phyloP scores from a whole-genome alignment of 2,113 vertebrate species.

The Strix uralensis region DNA sequence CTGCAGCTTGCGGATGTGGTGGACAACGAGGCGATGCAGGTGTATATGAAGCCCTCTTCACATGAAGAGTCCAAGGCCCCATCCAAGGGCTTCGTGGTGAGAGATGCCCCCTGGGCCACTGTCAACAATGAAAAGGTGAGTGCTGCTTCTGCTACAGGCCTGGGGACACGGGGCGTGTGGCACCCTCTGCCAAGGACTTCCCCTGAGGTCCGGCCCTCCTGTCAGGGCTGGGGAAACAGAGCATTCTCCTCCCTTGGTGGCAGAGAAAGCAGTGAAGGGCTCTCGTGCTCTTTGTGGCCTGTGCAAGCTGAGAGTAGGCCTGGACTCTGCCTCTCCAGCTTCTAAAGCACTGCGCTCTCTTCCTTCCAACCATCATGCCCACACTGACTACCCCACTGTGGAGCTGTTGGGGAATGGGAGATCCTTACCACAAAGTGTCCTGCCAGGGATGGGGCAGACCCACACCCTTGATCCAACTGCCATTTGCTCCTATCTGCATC shows the following conservation, averaged over 20 bases:
- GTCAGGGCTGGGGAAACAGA: background rate
- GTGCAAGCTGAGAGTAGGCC: background rate
- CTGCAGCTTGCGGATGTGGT: constrained; percentile 89
- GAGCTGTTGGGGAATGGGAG: background rate
- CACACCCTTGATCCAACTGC: background rate
- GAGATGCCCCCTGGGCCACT: constrained; percentile 95
- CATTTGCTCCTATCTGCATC: background rate
- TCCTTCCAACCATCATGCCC: background rate
- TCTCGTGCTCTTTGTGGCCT: background rate
- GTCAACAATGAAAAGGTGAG: constrained; percentile 86
- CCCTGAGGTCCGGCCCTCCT: background rate
- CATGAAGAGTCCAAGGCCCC: constrained; percentile 83
- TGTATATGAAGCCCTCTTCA: constrained; percentile 87
- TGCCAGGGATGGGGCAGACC: background rate
- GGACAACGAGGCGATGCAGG: constrained; percentile 91
- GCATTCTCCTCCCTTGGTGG: background rate
- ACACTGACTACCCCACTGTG: background rate
- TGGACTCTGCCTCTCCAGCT: background rate
- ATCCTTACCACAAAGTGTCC: background rate
- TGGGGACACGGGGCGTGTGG: background rate
- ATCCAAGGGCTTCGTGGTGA: constrained; percentile 97
- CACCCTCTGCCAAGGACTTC: background rate
- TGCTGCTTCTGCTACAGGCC: background rate
- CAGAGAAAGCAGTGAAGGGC: background rate
- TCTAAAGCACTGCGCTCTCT: background rate